phyloP scores from a whole-genome alignment of 2,888 invertebrate genomes.

The Microctonus hyperodae region DNA sequence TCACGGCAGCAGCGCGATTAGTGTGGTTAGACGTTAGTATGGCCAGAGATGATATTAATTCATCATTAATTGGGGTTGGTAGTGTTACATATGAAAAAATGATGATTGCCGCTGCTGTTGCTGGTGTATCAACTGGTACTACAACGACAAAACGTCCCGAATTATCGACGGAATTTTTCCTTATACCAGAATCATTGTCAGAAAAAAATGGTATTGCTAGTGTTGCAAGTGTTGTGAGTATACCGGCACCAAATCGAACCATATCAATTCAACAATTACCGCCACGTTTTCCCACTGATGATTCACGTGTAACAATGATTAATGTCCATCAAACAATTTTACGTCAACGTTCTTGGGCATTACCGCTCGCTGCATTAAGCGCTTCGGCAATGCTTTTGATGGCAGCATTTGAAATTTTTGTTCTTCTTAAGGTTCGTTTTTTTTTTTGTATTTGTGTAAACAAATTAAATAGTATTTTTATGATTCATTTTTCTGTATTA shows the following conservation, averaged over 20 bases:
- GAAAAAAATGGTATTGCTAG: slow-evolving; percentile 44
- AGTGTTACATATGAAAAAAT: slow-evolving; percentile 26
- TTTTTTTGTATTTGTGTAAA: neutral
- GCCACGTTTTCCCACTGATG: slow-evolving; percentile 45
- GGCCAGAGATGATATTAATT: slow-evolving; percentile 52
- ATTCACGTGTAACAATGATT: slow-evolving; percentile 50
- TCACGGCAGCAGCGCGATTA: slow-evolving; percentile 61
- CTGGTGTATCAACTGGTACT: slow-evolving; percentile 51
- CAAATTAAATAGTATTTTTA: no score
- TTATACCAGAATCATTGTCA: slow-evolving; percentile 69
- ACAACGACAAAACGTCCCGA: slow-evolving; percentile 68
- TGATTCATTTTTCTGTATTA: neutral
- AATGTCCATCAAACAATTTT: slow-evolving; percentile 62
- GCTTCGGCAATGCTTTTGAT: slow-evolving; percentile 85
- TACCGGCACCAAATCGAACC: slow-evolving; percentile 58
- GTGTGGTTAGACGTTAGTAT: slow-evolving; percentile 55
- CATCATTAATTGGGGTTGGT: slow-evolving; percentile 59
- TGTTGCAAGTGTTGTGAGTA: slow-evolving; percentile 58
- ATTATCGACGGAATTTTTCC: slow-evolving; percentile 86
- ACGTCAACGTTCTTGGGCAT: slow-evolving; percentile 86
- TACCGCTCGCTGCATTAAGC: slow-evolving; percentile 85
- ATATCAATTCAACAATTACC: slow-evolving; percentile 54
- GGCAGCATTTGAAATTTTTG: slow-evolving; percentile 87
- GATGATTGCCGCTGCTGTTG: slow-evolving; percentile 58
- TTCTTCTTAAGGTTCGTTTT: slow-evolving; percentile 70